These are phyloP conservation scores for Euura saliciscinereae DNA, from an alignment of 1,140 invertebrate species.

Conservation along the genomic window DNA sequence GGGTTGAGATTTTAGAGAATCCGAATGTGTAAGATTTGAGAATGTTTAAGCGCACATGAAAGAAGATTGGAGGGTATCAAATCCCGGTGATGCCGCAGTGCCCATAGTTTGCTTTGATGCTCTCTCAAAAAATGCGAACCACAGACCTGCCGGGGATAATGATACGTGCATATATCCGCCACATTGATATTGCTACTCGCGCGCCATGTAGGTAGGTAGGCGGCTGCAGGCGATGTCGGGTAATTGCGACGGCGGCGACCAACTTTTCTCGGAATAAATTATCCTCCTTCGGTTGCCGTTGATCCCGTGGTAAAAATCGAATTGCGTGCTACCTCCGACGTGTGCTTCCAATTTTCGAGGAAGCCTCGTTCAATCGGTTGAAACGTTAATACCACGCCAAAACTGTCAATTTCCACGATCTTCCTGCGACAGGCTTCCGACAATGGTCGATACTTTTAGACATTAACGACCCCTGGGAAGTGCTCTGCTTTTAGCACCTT, in stretches of 20 bases:
- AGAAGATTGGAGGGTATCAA: not conserved
- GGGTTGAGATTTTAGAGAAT: not conserved
- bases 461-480: not conserved
- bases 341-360: not conserved
- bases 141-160: not conserved
- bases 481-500: not conserved
- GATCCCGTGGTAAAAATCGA: not conserved
- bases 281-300: not conserved
- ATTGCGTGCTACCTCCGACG: not conserved
- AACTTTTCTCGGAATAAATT: slow-evolving; percentile 7
- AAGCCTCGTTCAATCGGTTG: not conserved
- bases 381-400: too few relatives aligned
- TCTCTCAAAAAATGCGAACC: not conserved
- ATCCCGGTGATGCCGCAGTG: not conserved
- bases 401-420: too few relatives aligned
- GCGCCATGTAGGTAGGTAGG: not conserved
- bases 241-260: not conserved
- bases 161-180: slow-evolving; percentile 6
- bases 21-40: not conserved
- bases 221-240: slow-evolving; percentile 1
- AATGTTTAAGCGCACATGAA: not conserved
- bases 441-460: too few relatives aligned
- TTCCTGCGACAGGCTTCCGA: too few relatives aligned
- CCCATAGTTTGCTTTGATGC: not conserved
- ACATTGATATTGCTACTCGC: not conserved